Evolutionary conservation across 2,797 vertebrate species (phyloP).

Genomic region (Paedocypris micromegethes): DNA sequence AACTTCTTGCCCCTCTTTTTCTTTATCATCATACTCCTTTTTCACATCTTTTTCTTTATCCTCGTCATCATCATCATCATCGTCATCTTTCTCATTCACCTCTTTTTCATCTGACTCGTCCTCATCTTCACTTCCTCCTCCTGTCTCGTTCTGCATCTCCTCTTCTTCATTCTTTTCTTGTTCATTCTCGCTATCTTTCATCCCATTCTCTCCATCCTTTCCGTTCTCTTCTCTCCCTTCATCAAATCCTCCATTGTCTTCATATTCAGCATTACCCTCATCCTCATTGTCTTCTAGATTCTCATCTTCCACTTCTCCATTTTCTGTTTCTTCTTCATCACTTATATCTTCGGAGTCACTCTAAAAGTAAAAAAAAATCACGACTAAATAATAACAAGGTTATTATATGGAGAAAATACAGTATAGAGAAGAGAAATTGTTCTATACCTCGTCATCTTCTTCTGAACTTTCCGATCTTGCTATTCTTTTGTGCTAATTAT

Average conservation of each 20-base stretch:
- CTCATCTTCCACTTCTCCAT: neutral
- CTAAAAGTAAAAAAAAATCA: slow-evolving; percentile 1
- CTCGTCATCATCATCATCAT: neutral
- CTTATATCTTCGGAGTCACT: slow-evolving; percentile 14
- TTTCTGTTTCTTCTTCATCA: neutral
- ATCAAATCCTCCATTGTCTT: neutral
- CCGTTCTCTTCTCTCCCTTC: neutral
- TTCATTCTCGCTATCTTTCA: neutral
- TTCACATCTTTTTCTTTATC: neutral
- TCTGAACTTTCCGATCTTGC: too few relatives aligned
- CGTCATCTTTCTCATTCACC: neutral
- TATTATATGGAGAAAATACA: too few relatives aligned
- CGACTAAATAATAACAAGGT: too few relatives aligned
- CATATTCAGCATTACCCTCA: neutral
- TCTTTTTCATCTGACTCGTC: too few relatives aligned
- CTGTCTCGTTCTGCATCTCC: neutral
- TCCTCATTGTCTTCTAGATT: neutral
- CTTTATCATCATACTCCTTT: neutral
- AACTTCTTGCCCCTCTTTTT: neutral
- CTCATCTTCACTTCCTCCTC: neutral
- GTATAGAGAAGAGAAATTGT: too few relatives aligned
- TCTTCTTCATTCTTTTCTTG: neutral
- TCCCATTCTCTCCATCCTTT: neutral
- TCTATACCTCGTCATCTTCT: too few relatives aligned
- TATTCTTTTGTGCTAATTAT: too few relatives aligned